phyloP scores from a whole-genome alignment of 2,113 vertebrate genomes.

The Seriola dumerili region DNA sequence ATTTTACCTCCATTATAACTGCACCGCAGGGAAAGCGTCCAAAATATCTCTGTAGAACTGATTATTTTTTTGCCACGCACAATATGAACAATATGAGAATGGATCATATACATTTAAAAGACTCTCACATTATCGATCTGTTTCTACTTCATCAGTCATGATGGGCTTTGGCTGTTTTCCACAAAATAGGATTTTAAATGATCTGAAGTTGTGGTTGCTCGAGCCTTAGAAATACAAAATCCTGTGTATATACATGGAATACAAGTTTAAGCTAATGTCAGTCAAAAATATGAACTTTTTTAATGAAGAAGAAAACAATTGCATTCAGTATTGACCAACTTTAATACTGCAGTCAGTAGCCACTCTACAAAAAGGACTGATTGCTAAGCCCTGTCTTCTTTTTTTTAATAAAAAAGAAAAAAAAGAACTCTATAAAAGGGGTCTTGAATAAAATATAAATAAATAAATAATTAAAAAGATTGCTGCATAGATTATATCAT shows the following conservation, averaged over 20 bases:
- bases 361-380: not conserved
- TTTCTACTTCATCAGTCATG: not conserved
- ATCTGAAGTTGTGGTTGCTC: not conserved
- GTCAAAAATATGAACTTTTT: too few relatives aligned
- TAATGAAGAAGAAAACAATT: not conserved
- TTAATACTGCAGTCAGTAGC: not conserved
- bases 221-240: not conserved
- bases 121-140: not conserved
- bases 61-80: not conserved
- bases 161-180: not conserved
- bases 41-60: not conserved
- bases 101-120: not conserved
- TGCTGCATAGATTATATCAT: not conserved
- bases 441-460: not conserved
- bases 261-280: too few relatives aligned
- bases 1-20: not conserved
- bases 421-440: not conserved
- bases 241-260: not conserved
- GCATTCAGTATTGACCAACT: not conserved
- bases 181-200: not conserved
- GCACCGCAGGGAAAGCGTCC: conserved; percentile 22
- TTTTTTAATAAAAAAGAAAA: not conserved
- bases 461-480: too few relatives aligned
- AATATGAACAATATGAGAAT: not conserved
- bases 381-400: not conserved